Evolutionary conservation across 2,113 vertebrate species (phyloP), one percentile per base, ranked within the genome.

Genomic region (Blennius ocellaris): DNA sequence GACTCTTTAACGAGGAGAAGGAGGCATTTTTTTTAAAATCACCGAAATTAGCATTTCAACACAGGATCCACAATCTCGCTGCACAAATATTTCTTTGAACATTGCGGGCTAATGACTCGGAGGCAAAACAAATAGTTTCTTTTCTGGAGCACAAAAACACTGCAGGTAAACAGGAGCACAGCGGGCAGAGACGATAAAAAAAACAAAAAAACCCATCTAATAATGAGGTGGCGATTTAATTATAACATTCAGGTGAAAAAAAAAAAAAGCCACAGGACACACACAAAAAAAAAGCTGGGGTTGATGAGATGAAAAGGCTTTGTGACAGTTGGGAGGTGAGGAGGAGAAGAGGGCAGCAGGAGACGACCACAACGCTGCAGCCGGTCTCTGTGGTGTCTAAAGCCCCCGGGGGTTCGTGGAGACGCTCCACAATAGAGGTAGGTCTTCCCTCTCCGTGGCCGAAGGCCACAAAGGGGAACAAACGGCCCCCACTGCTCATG

Each of bases 261-360:
- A 30, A 69, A 50, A 14, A n/a, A 67, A 78, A 61, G 62, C 73
- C 65, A 81, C 36, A 54, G 43, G 56, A 80, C 43, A 49, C 45
- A 10, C n/a, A 38, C 8, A 14, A 7, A 37, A 54, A 65, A 41
- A 30, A 30, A 30, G 21, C 21, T 30, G 21, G 21, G 21, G 21
- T 30, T 30, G 21, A 30, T 67, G 43, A 61, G 60, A 70, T 43
- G 67, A 56, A 76, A 64, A 80, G 68, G 54, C 63, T 76, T 71
- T 73, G 73, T 80, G 73, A 74, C 75, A 85, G 71, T 68, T 87
- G 55, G 69, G 63, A 65, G 63, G 36, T 47, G 41, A 66, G 65
- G 57, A 51, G 58, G 56, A 61, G 79, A 15, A 45, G 43, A 21
- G n/a, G 69, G 71, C 60, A 49, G 73, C 4, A 1, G 69, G 65